phyloP scores from a whole-genome alignment of 2,888 invertebrate genomes.

The Aproaerema taeniolella region DNA sequence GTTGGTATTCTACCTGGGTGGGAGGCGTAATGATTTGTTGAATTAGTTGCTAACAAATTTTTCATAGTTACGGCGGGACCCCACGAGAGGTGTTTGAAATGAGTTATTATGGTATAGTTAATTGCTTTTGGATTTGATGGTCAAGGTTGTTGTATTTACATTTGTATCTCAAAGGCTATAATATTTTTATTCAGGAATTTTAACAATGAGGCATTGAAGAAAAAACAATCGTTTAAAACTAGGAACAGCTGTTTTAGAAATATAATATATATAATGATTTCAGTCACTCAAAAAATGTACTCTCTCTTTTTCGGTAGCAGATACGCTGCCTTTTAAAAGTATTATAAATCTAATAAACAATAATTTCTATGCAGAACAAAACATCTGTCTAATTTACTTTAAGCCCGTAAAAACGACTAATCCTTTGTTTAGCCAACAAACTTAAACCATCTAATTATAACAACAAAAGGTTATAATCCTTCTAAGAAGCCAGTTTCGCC shows the following conservation, averaged over 20 bases:
- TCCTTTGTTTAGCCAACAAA: conserved; percentile 44
- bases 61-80: conserved; percentile 10
- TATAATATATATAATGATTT: too few species aligned
- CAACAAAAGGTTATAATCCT: conserved; percentile 29
- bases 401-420: conserved; percentile 28
- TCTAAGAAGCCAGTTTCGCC: conserved; percentile 26
- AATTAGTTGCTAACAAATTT: conserved; percentile 34
- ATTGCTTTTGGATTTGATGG: conserved; percentile 24
- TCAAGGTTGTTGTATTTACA: conserved; percentile 20
- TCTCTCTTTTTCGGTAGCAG: too few species aligned
- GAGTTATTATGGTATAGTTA: not conserved
- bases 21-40: conserved; percentile 53
- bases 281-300: too few species aligned
- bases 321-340: too few species aligned
- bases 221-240: too few species aligned
- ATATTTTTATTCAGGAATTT: too few species aligned
- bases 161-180: too few species aligned
- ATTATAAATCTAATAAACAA: too few species aligned
- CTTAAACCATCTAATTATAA: conserved; percentile 18
- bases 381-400: conserved; percentile 11
- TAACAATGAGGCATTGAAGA: too few species aligned
- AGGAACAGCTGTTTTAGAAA: too few species aligned
- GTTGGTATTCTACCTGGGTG: conserved; percentile 52
- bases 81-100: conserved; percentile 22
- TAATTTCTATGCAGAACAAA: too few species aligned